phyloP scores from a whole-genome alignment of 1,140 invertebrate genomes.

The Portunus trituberculatus region DNA sequence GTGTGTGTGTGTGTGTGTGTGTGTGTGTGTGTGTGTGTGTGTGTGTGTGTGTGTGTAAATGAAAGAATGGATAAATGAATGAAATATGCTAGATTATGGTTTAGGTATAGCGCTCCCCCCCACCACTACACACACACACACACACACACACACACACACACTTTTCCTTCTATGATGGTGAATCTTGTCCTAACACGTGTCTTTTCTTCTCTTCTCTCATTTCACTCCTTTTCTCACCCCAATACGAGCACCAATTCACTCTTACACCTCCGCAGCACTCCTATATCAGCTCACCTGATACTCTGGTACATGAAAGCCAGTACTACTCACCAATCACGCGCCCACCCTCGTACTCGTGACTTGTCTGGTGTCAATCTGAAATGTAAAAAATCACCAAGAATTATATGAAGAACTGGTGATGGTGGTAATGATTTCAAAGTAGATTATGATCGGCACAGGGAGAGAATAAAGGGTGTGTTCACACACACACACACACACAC shows the following conservation, averaged over 20 bases:
- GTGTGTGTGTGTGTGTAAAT: slow-evolving; percentile 13
- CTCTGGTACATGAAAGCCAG: not conserved
- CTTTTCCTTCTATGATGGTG: not conserved
- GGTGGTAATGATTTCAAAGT: not conserved
- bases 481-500: no score
- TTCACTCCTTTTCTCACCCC: no score
- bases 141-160: no score
- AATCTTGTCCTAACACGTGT: not conserved
- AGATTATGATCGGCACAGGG: no score
- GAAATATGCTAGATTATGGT: no score
- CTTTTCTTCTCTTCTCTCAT: no score
- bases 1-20: not conserved
- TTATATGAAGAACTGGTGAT: not conserved
- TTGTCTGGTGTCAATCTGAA: not conserved
- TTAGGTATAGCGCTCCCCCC: no score
- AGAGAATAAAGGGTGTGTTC: not conserved
- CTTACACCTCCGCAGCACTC: no score
- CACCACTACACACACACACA: no score
- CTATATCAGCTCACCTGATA: no score
- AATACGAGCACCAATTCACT: no score
- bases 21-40: slow-evolving; percentile 27
- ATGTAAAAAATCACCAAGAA: not conserved
- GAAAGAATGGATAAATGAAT: not conserved
- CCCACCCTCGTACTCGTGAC: not conserved
- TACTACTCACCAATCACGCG: not conserved